Conservation (phyloP, 2,797 vertebrate species). For the Sarcoramphus papa region DNA sequence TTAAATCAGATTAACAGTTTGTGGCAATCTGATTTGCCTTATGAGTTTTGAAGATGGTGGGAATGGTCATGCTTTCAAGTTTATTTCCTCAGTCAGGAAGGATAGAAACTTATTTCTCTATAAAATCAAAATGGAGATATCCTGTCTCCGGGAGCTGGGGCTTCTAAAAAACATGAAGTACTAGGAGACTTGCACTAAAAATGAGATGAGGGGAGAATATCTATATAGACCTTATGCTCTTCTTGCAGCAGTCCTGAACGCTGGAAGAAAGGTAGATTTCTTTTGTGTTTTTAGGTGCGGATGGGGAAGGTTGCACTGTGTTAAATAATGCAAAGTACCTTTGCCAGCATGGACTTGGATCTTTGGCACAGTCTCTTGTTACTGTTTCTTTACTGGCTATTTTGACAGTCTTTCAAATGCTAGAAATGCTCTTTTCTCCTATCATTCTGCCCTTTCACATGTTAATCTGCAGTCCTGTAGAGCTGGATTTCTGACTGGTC, state of each 20-base stretch:
- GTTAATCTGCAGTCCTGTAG: neutral
- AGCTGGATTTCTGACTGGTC: neutral
- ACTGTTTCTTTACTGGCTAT: neutral
- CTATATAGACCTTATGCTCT: neutral
- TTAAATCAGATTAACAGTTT: neutral
- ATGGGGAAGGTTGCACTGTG: neutral
- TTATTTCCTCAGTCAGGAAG: neutral
- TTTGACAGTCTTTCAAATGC: neutral
- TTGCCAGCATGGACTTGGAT: neutral
- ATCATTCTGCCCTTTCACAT: neutral
- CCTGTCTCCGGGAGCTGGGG: neutral
- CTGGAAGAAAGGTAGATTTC: neutral
- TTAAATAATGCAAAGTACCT: neutral
- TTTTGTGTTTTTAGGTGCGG: neutral
- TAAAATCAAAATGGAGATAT: constrained; percentile 11
- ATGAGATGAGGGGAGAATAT: neutral
- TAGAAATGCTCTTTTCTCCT: neutral
- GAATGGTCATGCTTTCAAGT: neutral
- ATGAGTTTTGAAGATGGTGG: neutral
- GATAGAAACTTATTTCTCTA: neutral
- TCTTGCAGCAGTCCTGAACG: neutral
- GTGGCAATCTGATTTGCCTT: neutral
- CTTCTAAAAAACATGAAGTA: neutral
- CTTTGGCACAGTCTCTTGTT: neutral
- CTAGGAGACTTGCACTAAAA: neutral